Base-by-base conservation (phyloP, 2,113 vertebrate genomes). In the Cacatua alba region DNA sequence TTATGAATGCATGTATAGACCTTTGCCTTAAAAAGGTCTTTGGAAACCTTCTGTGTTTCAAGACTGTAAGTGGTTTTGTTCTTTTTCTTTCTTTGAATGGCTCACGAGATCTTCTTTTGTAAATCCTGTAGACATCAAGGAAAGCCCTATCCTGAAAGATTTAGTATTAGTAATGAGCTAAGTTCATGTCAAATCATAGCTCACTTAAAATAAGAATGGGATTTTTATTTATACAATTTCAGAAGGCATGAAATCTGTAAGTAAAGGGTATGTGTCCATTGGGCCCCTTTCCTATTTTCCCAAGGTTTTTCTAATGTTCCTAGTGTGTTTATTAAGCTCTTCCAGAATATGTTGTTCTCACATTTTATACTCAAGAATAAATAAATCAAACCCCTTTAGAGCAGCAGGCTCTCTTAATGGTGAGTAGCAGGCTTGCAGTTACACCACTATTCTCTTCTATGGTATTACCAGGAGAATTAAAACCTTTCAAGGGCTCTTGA, bases 211-310 rank as follows among this genome's bases (percentile, higher is more conserved):
- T 68, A 26, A 71, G 29, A 51, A 35, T 17, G 4, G 4, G 5
- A 4, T 24, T 76, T 74, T 74, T 86, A 37, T 48, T 17, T 53
- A 17, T 68, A 63, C 55, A 51, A 37, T 49, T 82, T 79, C 10
- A 2, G 21, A 62, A 79, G 10, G 9, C 3, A 0, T 37, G 10
- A 37, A 51, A 82, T 52, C 29, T 53, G 1, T 77, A 51, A 52
- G n/a, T 17, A 26, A 72, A 72, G 5, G 1, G 4, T 26, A 1
- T 3, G 3, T n/a, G 8, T 72, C 69, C 39, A 43, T 3, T 55
- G 11, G 28, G 13, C 33, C 9, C 11, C 49, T 70, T 77, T 19
- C 9, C n/a, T 88, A 0, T 44, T 94, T 90, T 59, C 8, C 25
- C 8, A 3, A 26, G 17, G 6, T 21, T 43, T 64, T 90, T 78